Percentiles rank a stretch among this genome's conserved stretches.
Evolutionary conservation across 2,888 invertebrate genomes (phyloP).

Genomic region (Leuctra nigra): DNA sequence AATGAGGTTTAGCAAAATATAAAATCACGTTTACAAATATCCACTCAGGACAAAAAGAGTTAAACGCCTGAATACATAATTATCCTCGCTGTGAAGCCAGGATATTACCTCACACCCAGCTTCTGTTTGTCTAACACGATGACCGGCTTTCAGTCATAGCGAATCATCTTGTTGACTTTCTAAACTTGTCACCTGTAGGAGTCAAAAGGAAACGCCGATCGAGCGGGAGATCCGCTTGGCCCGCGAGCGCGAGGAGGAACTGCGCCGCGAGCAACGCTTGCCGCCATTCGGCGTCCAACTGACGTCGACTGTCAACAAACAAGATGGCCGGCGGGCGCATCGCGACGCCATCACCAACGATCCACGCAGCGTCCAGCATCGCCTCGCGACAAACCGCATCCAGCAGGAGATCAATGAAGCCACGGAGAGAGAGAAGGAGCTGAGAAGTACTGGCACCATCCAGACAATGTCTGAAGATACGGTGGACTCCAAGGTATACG

Average conservation of each 20-base stretch:
- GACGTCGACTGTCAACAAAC: constrained; percentile 1
- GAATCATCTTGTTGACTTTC: no score
- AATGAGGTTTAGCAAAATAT: no score
- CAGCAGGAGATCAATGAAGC: constrained; percentile 86
- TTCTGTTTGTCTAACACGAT: no score
- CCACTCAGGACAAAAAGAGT: no score
- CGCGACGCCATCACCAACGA: constrained; percentile 19
- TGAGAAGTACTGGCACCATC: constrained; percentile 56
- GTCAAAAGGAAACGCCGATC: constrained; percentile 43
- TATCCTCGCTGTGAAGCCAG: no score
- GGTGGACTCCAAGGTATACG: constrained; percentile 41
- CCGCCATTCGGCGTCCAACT: constrained; percentile 16
- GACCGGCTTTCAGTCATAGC: no score
- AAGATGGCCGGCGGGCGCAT: constrained; percentile 11
- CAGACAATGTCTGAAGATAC: constrained; percentile 49
- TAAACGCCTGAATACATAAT: no score
- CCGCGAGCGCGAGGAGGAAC: constrained; percentile 45
- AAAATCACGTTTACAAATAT: no score
- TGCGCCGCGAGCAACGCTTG: constrained; percentile 34
- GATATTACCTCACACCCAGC: no score
- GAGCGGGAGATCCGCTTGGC: constrained; percentile 46
- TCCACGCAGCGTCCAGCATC: constrained; percentile 24
- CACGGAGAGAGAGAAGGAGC: constrained; percentile 74
- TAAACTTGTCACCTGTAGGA: no score
- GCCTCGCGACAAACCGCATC: constrained; percentile 55